phyloP scores from a whole-genome alignment of 2,888 invertebrate genomes.

The Sturmia bella region DNA sequence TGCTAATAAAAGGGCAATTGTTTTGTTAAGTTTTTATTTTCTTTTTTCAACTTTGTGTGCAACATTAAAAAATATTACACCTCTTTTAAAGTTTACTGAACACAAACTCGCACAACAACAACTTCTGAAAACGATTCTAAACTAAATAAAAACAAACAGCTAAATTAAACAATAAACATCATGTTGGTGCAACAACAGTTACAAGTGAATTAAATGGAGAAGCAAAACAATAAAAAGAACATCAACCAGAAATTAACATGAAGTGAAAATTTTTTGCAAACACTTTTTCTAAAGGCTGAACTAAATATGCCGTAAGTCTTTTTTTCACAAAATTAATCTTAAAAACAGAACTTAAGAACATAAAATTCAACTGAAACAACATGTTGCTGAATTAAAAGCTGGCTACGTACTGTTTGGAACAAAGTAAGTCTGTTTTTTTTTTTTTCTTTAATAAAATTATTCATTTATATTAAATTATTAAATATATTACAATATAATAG shows the following conservation, averaged over 20 bases:
- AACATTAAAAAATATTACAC: conserved; percentile 59
- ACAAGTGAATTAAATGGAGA: conserved; percentile 31
- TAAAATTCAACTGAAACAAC: conserved; percentile 20
- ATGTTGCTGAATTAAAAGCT: conserved; percentile 23
- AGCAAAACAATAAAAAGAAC: conserved; percentile 2
- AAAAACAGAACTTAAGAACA: not conserved
- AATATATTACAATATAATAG: conserved; percentile 7
- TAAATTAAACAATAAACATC: conserved; percentile 23
- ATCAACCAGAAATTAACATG: conserved; percentile 59
- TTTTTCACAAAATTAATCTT: not conserved
- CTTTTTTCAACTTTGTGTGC: conserved; percentile 28
- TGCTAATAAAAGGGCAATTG: conserved; percentile 71
- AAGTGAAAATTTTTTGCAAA: conserved; percentile 58
- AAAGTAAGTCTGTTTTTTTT: conserved; percentile 42
- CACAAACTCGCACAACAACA: conserved; percentile 23
- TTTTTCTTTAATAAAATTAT: not conserved
- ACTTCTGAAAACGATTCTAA: conserved; percentile 39
- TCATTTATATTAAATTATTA: not conserved
- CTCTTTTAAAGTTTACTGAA: conserved; percentile 62
- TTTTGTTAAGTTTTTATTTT: conserved; percentile 54
- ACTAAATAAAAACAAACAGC: conserved; percentile 4
- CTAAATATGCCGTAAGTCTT: conserved; percentile 2
- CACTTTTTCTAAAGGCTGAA: not conserved
- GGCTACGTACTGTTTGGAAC: conserved; percentile 28
- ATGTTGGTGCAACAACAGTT: conserved; percentile 35